phyloP scores from a whole-genome alignment of 2,888 invertebrate genomes.

The Callyntrura guangdongensis region DNA sequence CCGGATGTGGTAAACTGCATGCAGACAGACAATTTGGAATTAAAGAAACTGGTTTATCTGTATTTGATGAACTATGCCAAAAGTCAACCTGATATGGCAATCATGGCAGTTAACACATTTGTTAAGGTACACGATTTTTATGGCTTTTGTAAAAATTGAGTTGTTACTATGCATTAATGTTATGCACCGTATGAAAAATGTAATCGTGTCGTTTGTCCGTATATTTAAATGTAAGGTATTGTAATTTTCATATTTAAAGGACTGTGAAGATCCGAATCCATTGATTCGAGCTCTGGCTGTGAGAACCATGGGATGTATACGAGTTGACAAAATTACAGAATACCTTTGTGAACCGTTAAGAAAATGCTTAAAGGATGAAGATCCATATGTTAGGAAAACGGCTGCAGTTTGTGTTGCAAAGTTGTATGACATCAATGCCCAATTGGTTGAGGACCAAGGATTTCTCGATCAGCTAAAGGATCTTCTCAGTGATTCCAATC shows the following conservation, averaged over 20 bases:
- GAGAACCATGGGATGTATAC: constrained; percentile 99
- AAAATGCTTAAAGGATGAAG: constrained; percentile 97
- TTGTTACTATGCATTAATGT: constrained; percentile 83
- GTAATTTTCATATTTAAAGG: constrained; percentile 88
- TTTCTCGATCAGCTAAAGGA: constrained; percentile 99
- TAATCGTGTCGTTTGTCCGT: constrained; percentile 85
- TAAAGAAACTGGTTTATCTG: constrained; percentile 99
- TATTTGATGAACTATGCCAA: constrained; percentile 99
- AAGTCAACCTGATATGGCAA: constrained; percentile 99
- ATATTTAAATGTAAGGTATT: neutral
- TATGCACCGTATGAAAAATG: no score
- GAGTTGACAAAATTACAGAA: constrained; percentile 99
- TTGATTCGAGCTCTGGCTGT: constrained; percentile 99
- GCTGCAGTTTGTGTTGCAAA: constrained; percentile 99
- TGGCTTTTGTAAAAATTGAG: neutral
- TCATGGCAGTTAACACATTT: constrained; percentile 99
- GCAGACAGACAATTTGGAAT: constrained; percentile 99
- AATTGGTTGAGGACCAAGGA: constrained; percentile 93
- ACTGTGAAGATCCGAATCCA: constrained; percentile 99
- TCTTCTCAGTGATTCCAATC: constrained; percentile 99
- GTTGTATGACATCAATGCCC: constrained; percentile 96
- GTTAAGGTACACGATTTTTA: constrained; percentile 92
- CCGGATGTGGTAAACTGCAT: constrained; percentile 99
- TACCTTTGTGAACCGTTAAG: constrained; percentile 99
- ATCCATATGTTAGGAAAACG: constrained; percentile 99